Conservation (phyloP, 2,888 invertebrate species). For the Philaethria dido region DNA sequence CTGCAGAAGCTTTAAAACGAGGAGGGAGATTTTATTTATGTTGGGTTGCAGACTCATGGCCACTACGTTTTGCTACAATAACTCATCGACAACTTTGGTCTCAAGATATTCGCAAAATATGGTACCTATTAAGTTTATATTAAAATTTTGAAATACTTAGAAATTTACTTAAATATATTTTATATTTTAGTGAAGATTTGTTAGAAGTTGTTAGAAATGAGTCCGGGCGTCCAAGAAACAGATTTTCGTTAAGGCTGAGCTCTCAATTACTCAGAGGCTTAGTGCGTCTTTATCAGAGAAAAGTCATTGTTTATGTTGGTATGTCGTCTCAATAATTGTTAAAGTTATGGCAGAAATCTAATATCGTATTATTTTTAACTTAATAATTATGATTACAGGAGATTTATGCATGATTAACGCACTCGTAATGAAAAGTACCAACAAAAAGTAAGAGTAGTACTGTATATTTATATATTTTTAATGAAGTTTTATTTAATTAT, state of each 20-base stretch:
- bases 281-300: slow-evolving; percentile 68
- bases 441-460: slow-evolving; percentile 66
- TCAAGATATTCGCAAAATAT: slow-evolving; percentile 69
- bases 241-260: slow-evolving; percentile 73
- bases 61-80: slow-evolving; percentile 67
- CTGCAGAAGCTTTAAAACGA: slow-evolving; percentile 64
- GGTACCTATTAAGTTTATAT: slow-evolving; percentile 54
- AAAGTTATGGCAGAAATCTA: slow-evolving; percentile 10
- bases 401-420: slow-evolving; percentile 74
- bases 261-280: slow-evolving; percentile 72
- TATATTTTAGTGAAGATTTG: slow-evolving; percentile 65
- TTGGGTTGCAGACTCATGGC: slow-evolving; percentile 79
- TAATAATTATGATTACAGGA: slow-evolving; percentile 54
- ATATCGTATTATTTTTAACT: slow-evolving; percentile 3
- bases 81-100: slow-evolving; percentile 70
- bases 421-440: slow-evolving; percentile 60
- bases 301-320: slow-evolving; percentile 66
- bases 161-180: slow-evolving; percentile 1
- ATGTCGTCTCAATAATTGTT: slow-evolving; percentile 42
- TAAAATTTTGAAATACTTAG: not conserved
- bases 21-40: slow-evolving; percentile 76
- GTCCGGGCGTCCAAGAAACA: slow-evolving; percentile 65
- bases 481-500: not conserved
- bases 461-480: not conserved
- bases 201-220: slow-evolving; percentile 67